Evolutionary conservation across 2,797 vertebrate genomes (phyloP).

Genomic region (Microctenopoma steveboyesi): DNA sequence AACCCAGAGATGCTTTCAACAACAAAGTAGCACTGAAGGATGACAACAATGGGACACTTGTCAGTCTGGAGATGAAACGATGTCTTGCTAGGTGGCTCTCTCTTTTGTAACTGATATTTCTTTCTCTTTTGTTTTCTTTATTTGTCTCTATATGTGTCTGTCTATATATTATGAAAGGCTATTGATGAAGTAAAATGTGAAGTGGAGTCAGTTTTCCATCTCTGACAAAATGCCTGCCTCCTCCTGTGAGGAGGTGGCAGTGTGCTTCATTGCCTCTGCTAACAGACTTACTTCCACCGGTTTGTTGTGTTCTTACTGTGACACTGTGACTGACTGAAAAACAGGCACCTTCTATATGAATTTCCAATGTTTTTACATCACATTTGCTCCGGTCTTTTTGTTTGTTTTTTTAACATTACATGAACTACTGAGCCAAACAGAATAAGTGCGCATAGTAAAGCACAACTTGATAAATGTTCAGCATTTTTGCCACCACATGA

Average conservation of each 20-base stretch:
- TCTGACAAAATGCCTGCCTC: conserved; percentile 53
- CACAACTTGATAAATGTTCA: too few species aligned
- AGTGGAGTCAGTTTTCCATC: conserved; percentile 70
- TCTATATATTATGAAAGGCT: conserved; percentile 70
- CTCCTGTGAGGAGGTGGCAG: conserved; percentile 56
- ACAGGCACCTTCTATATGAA: conserved; percentile 29
- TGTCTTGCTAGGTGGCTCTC: conserved; percentile 71
- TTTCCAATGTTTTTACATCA: conserved; percentile 25
- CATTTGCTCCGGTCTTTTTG: background rate
- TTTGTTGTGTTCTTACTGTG: conserved; percentile 57
- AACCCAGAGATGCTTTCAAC: conserved; percentile 79
- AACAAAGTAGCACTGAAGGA: conserved; percentile 74
- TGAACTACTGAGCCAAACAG: background rate
- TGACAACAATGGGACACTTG: conserved; percentile 82
- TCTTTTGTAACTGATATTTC: conserved; percentile 67
- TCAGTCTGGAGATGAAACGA: conserved; percentile 86
- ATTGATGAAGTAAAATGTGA: conserved; percentile 72
- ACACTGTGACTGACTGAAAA: conserved; percentile 16
- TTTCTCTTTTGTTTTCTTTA: conserved; percentile 62
- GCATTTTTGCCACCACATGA: too few species aligned
- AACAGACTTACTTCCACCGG: conserved; percentile 66
- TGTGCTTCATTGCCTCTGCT: conserved; percentile 63
- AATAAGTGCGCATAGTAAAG: background rate
- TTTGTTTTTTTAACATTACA: background rate
- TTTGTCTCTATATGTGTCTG: conserved; percentile 59